phyloP scores from a whole-genome alignment of 1,140 invertebrate genomes.

The Sitobion miscanthi region DNA sequence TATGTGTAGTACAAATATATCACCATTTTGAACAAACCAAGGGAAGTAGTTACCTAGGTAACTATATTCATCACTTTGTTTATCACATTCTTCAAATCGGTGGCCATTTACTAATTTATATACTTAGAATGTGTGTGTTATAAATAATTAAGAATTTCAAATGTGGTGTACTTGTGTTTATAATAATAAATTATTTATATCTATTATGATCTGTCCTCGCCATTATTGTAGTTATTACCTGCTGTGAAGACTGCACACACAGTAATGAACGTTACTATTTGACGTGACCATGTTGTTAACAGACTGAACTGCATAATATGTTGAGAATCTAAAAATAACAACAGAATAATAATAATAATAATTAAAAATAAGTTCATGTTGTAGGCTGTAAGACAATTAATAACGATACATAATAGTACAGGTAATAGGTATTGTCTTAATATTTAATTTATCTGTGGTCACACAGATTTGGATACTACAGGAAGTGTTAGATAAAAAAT shows the following conservation, averaged over 20 bases:
- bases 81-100: not conserved
- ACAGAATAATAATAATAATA: not conserved
- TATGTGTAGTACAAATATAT: not conserved
- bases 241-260: constrained; percentile 33
- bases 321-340: constrained; percentile 2
- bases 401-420: not conserved
- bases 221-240: constrained; percentile 10
- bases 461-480: not conserved
- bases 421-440: not conserved
- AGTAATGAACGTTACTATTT: constrained; percentile 22
- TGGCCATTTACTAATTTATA: not conserved
- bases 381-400: not conserved
- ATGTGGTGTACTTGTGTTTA: not conserved
- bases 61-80: not conserved
- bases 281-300: constrained; percentile 39
- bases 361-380: not conserved
- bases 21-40: not conserved
- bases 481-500: not conserved
- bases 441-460: not conserved
- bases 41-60: not conserved
- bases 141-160: not conserved
- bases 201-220: not conserved
- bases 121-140: not conserved
- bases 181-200: too few species aligned
- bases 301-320: constrained; percentile 55